Base-by-base conservation (phyloP, 2,113 vertebrate genomes). In the Dendropsophus ebraccatus region DNA sequence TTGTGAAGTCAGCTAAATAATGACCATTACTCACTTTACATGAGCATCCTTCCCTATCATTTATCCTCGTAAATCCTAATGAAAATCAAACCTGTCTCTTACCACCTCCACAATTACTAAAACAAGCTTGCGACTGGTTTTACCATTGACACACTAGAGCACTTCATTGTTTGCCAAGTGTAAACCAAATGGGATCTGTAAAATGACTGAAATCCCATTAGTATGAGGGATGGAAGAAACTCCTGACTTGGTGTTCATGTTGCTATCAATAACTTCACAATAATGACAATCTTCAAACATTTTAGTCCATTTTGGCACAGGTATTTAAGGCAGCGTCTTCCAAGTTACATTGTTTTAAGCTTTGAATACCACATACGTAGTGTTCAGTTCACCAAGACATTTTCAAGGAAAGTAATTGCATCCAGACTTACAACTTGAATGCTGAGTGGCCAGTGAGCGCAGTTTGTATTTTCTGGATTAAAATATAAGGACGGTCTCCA, bases 41-140 rank as follows among this genome's bases (percentile, higher is more conserved):
- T 50, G 17, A 58, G 76, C 62, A 60, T 54, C 84, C 19, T 70
- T 72, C 19, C 17, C 50, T 74, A 49, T 65, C 69, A 86, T 87
- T 81, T 65, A 87, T 74, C 69, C 41, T 62, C 17, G 35, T 81
- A 74, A 81, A 74, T 28, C 19, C 69, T 73, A 62, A 74, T 73
- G 67, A 74, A 87, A 87, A 74, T 74, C 37, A 56, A 74, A 74
- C 70, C 52, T 74, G 65, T 74, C 76, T 73, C 69, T 62, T 87
- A 23, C 50, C 52, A 87, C 85, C 52, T 62, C 77, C 37, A 62
- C 67, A 73, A 81, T 49, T 74, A 19, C 21, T 73, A 41, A 62
- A 21, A 28, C 69, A 9, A 47, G 32, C 77, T 45, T 32, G 14
- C 12, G 9, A 73, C 52, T 81, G 85, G 69, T 87, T 87, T 81